These are phyloP conservation scores for Caenorhabditis latens DNA, from an alignment of 1,140 invertebrate species.

Conservation along the genomic window DNA sequence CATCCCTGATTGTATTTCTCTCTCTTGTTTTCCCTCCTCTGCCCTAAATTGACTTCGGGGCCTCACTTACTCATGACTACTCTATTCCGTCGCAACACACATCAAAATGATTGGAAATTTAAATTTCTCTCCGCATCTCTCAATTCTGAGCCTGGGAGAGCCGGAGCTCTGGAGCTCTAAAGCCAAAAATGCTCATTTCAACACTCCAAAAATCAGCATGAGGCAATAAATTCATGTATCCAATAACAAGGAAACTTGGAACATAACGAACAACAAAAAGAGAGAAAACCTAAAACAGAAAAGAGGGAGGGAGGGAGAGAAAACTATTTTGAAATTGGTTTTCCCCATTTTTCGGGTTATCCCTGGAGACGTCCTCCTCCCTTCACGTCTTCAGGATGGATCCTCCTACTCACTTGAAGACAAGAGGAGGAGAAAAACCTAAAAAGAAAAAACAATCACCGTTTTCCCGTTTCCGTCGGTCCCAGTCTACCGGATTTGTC, in stretches of 20 bases:
- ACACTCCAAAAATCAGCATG: too few species aligned
- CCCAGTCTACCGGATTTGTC: background rate
- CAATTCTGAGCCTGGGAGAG: background rate
- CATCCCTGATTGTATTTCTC: background rate
- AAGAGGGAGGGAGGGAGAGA: background rate
- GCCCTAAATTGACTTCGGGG: constrained; percentile 5
- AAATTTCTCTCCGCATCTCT: background rate
- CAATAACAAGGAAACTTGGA: too few species aligned
- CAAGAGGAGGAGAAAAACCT: background rate
- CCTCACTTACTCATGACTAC: too few species aligned
- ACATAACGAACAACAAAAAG: too few species aligned
- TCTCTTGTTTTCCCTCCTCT: background rate
- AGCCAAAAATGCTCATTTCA: constrained; percentile 3
- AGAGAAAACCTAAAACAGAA: background rate
- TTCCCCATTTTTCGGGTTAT: background rate
- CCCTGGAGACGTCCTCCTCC: background rate
- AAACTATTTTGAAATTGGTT: constrained; percentile 56
- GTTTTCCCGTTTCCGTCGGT: background rate
- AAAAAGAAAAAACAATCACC: constrained; percentile 34
- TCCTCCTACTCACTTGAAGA: background rate
- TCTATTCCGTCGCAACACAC: background rate
- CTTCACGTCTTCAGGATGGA: background rate
- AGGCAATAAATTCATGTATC: background rate
- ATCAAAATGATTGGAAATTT: constrained; percentile 40
- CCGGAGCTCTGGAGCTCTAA: background rate